Percentiles rank a stretch among this genome's conserved stretches.
Conservation (phyloP, 2,888 invertebrate genomes). For the Dicyrtomina minuta region DNA sequence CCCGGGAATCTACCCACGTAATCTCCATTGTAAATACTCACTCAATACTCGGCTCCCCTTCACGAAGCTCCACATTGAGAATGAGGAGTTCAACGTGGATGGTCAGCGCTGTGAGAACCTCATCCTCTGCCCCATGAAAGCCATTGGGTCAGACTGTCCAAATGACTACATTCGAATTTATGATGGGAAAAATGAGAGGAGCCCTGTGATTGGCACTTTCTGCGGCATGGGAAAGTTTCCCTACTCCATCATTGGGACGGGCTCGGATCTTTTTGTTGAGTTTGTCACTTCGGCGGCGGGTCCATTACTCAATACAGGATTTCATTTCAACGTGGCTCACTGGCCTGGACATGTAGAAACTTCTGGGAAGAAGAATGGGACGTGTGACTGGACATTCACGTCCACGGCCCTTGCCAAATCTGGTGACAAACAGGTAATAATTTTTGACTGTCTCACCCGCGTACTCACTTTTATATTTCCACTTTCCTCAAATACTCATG, state of each 20-base stretch:
- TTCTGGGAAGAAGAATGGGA: conserved; percentile 72
- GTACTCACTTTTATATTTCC: too few relatives aligned
- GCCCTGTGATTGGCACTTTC: conserved; percentile 84
- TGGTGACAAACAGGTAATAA: conserved; percentile 69
- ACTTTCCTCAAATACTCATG: too few relatives aligned
- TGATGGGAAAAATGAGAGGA: conserved; percentile 84
- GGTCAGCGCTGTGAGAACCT: conserved; percentile 91
- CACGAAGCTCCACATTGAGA: conserved; percentile 87
- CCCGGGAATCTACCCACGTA: conserved; percentile 87
- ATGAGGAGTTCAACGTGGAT: conserved; percentile 90
- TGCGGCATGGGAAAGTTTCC: conserved; percentile 93
- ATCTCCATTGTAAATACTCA: conserved; percentile 86
- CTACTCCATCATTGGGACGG: conserved; percentile 86
- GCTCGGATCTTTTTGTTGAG: conserved; percentile 75
- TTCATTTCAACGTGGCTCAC: conserved; percentile 91
- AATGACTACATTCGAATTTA: conserved; percentile 87
- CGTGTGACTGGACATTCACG: conserved; percentile 84
- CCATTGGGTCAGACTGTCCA: conserved; percentile 72
- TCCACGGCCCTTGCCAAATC: conserved; percentile 69
- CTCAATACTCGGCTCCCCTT: conserved; percentile 84
- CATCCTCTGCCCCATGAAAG: conserved; percentile 85
- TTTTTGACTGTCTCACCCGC: background rate
- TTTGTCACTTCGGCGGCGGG: conserved; percentile 87
- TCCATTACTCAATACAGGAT: conserved; percentile 85
- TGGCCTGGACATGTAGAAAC: conserved; percentile 92